A percentile compares a stretch with the other conserved stretches of the same genome.
Conservation (phyloP, 2,888 invertebrate genomes). For the Gortyna flavago region DNA sequence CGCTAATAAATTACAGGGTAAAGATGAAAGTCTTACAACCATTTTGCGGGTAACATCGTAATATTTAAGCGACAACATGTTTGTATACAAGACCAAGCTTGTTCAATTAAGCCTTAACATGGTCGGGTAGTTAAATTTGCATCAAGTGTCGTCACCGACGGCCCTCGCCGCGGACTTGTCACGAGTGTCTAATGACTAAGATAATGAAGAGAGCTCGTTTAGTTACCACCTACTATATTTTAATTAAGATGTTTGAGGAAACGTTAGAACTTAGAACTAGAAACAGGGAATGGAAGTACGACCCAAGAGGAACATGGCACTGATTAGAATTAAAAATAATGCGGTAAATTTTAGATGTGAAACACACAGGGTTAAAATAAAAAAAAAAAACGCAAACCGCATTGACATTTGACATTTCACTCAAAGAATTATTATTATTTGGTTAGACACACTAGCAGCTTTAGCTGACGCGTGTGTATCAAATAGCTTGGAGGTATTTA, state of each 20-base stretch:
- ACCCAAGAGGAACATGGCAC: neutral
- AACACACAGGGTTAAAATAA: neutral
- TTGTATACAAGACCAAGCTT: constrained; percentile 54
- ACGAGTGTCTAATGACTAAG: constrained; percentile 42
- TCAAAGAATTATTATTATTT: too few relatives aligned
- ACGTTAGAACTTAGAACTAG: neutral
- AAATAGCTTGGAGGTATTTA: too few relatives aligned
- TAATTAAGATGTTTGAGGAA: constrained; percentile 21
- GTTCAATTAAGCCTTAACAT: constrained; percentile 67
- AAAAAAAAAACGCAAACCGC: neutral
- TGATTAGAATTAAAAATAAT: neutral
- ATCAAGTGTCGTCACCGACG: constrained; percentile 66
- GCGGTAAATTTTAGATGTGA: neutral
- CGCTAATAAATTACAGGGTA: constrained; percentile 9
- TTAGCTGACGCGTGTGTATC: too few relatives aligned
- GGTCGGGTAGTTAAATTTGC: constrained; percentile 73
- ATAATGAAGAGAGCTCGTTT: constrained; percentile 52
- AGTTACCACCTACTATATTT: constrained; percentile 12
- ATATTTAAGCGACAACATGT: constrained; percentile 41
- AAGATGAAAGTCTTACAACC: neutral
- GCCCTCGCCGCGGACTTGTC: constrained; percentile 44
- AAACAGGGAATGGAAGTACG: neutral
- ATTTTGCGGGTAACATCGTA: constrained; percentile 25
- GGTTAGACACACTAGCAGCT: too few relatives aligned
- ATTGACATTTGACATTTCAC: neutral